Conservation (phyloP, 2,113 vertebrate species). For the Charadrius vociferus region DNA sequence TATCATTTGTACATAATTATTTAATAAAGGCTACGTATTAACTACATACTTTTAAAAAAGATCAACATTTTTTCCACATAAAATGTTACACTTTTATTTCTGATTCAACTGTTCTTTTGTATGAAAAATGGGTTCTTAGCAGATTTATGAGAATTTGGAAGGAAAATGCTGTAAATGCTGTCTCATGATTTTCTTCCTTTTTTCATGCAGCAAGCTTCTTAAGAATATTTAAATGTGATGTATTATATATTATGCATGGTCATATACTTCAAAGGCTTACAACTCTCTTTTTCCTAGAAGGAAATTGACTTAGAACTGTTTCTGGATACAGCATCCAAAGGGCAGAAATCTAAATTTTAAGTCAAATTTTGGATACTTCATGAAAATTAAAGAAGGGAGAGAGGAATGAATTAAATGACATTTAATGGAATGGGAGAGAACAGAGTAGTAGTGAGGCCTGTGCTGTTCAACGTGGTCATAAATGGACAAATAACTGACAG, state of each 20-base stretch:
- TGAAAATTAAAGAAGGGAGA: not conserved
- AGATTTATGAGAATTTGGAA: not conserved
- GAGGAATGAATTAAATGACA: not conserved
- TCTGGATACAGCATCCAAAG: not conserved
- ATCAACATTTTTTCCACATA: not conserved
- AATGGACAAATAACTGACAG: not conserved
- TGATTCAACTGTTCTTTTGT: not conserved
- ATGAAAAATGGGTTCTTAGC: not conserved
- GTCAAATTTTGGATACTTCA: not conserved
- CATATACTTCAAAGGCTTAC: not conserved
- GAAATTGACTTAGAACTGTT: not conserved
- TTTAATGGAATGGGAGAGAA: not conserved
- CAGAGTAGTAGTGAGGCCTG: not conserved
- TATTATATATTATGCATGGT: not conserved
- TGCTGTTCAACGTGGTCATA: not conserved
- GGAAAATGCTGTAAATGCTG: not conserved
- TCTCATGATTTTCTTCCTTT: not conserved
- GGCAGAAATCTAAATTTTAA: not conserved
- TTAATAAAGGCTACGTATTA: not conserved
- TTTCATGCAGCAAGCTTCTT: not conserved
- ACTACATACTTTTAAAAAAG: not conserved
- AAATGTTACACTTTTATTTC: not conserved
- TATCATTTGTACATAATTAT: not conserved
- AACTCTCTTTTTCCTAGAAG: not conserved
- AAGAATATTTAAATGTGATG: not conserved